Evolutionary conservation across 2,888 invertebrate species (phyloP), one percentile per base, ranked within the genome.

Genomic region (Thecophora atra): DNA sequence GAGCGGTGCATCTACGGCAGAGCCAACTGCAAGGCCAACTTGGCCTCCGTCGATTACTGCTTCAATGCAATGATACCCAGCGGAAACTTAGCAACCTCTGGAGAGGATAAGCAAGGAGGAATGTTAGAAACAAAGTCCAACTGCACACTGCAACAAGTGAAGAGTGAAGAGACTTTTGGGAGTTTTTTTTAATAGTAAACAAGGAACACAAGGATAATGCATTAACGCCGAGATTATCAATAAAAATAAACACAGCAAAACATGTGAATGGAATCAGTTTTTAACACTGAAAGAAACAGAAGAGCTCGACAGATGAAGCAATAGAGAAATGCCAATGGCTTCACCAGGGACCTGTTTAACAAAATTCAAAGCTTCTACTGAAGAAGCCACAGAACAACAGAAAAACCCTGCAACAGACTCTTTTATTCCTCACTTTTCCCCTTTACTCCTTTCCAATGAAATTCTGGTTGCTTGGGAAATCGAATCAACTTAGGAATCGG

Each of bases 1-100:
- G 82, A 87, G 66, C 87, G 84, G 76, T 84, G 85, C 77, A 86
- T 87, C 78, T 83, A 83, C 78, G 87, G 87, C 28, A 79, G 80
- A 74, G 78, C 82, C 26, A 80, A 80, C 72, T 82, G 82, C 75
- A 84, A 81, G 76, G 85, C 87, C 51, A 87, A 87, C 78, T 80
- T 87, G 78, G 84, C 86, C 67, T 87, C 87, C 74, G 87, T 82
- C 72, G 87, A 87, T 83, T 87, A 86, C 78, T 87, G 87, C 81
- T 85, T 87, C 72, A 87, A 87, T 82, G 87, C 87, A 70, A 85
- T 87, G 81, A 86, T 87, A 81, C 84, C 87, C 44, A 78, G 81
- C 77, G 87, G 21, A 1, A 54, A 1, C n/a, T n/a, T n/a, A n/a
- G n/a, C n/a, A n/a, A n/a, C n/a, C n/a, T n/a, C n/a, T n/a, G n/a